phyloP scores from a whole-genome alignment of 2,888 invertebrate genomes.

The Hydrotaea cyrtoneurina region DNA sequence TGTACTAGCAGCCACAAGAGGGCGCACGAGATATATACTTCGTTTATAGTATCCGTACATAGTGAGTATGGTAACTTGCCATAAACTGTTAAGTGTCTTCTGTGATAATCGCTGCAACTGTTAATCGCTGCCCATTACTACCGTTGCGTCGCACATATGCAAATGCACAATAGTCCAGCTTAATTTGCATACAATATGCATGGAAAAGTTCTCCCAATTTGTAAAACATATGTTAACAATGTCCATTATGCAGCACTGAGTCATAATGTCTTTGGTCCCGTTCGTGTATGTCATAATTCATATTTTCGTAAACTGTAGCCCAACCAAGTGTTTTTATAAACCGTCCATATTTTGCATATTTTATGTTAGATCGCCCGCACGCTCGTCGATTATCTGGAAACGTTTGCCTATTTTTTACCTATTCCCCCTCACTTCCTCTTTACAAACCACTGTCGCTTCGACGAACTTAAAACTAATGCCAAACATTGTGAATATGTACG shows the following conservation, averaged over 20 bases:
- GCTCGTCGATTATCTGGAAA: background rate
- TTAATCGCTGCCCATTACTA: no score
- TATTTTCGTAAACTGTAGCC: constrained; percentile 3
- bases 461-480: constrained; percentile 4
- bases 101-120: no score
- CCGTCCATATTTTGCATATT: constrained; percentile 44
- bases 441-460: background rate
- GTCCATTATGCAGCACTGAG: constrained; percentile 29
- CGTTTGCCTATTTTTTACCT: constrained; percentile 11
- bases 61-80: no score
- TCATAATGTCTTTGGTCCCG: constrained; percentile 35
- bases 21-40: no score
- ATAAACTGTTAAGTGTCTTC: no score
- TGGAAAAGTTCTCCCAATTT: constrained; percentile 42
- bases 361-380: no score
- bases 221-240: constrained; percentile 38
- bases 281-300: background rate
- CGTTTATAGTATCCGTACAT: no score
- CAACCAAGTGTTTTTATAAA: constrained; percentile 34
- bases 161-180: constrained; percentile 6
- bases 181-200: constrained; percentile 61
- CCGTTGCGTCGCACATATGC: background rate
- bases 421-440: no score
- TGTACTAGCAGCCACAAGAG: no score
- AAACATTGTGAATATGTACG: constrained; percentile 45